Base-by-base conservation (phyloP, 2,888 invertebrate species). In the Phania funesta region DNA sequence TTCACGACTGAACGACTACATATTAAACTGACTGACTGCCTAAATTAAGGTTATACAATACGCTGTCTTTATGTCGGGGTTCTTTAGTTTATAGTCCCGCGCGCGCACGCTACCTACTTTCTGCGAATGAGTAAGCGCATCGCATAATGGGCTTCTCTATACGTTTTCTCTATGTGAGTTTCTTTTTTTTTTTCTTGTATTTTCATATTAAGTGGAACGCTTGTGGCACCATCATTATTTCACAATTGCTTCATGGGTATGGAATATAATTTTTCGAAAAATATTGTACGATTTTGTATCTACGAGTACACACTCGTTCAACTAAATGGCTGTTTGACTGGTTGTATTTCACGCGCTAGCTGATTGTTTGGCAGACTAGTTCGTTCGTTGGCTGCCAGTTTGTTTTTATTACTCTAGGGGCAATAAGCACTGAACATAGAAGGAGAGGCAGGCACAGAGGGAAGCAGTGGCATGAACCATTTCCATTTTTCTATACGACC, bases 151-250 rank as follows among this genome's bases (percentile, higher is more conserved):
- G 56, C 48, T 52, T 54, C 22, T 54, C 65, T 60, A 22, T 58
- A 65, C 29, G 52, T 73, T 50, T 64, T 79, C 58, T 22, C 46
- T 58, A 76, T 18, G 20, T 32, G 48, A 58, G 46, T 70, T 71
- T 70, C 16, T 56, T 29, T 58, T 38, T 35, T 24, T 60, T 16
- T 60, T 44, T 62, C 3, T 71, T 24, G 35, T 46, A 48, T 20
- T 52, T 68, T 44, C 11, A 68, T 60, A 62, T 41, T 77, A 62
- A 79, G 74, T 74, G 56, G 78, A 78, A 78, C 74, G 80, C 80
- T 70, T 71, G 76, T 60, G 76, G 80, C 80, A 80, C 76, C 76
- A 76, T 76, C 71, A 80, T 80, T 76, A 80, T 80, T 80, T 80
- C 75, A 70, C 75, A 75, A 79, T 26, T 58, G 56, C 38, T 65